Percentiles rank a stretch among this genome's conserved stretches.
Conservation (phyloP, 2,113 vertebrate genomes). For the Gobius niger region DNA sequence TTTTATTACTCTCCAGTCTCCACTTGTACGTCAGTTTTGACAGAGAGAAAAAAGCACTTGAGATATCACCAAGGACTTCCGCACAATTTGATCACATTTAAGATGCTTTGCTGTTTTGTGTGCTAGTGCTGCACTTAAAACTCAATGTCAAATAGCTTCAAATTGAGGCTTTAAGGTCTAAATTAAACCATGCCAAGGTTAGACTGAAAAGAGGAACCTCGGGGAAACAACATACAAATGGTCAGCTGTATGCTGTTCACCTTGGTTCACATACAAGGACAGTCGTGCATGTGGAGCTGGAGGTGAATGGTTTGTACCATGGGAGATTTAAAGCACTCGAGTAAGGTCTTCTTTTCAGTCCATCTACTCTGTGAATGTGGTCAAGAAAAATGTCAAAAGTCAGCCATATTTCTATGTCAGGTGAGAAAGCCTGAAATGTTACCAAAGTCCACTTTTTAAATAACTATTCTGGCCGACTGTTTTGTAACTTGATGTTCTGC, state of each 20-base stretch:
- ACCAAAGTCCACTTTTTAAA: no score
- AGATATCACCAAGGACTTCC: slow-evolving; percentile 6
- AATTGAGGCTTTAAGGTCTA: slow-evolving; percentile 42
- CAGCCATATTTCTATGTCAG: not conserved
- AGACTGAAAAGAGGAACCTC: slow-evolving; percentile 21
- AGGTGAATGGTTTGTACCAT: slow-evolving; percentile 30
- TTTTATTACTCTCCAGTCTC: no score
- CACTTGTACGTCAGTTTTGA: no score
- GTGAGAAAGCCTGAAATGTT: not conserved
- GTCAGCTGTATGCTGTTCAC: slow-evolving; percentile 58
- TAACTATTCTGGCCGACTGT: no score
- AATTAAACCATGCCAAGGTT: slow-evolving; percentile 57
- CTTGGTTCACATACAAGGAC: slow-evolving; percentile 47
- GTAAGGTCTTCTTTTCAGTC: not conserved
- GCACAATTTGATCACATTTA: not conserved
- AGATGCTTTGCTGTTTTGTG: not conserved
- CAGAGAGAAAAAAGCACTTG: not conserved
- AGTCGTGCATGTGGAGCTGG: slow-evolving; percentile 27
- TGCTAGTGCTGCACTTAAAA: slow-evolving; percentile 12
- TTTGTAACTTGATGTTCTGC: no score
- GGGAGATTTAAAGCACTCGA: slow-evolving; percentile 4
- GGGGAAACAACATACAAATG: slow-evolving; percentile 42
- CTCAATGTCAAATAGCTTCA: slow-evolving; percentile 44
- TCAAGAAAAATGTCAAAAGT: not conserved
- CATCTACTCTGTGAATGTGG: not conserved